These are phyloP conservation scores for Mimumesa dahlbomi DNA, from an alignment of 2,888 invertebrate species.

Conservation along the genomic window DNA sequence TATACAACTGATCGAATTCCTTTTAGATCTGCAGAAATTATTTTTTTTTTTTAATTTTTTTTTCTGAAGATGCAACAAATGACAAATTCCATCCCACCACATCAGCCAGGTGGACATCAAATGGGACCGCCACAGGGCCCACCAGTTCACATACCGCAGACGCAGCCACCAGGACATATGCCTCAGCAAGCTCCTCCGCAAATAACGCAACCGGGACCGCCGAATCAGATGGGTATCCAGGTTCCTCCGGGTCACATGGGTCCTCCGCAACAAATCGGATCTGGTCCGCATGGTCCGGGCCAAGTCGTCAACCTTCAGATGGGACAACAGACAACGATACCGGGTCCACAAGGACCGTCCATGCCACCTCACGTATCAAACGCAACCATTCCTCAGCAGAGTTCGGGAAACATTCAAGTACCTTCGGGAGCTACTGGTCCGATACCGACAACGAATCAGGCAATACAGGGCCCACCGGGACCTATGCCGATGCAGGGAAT, in stretches of 20 bases:
- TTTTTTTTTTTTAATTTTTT: constrained; percentile 5
- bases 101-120: constrained; percentile 66
- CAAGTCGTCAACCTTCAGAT: constrained; percentile 56
- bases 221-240: constrained; percentile 57
- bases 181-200: constrained; percentile 72
- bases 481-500: constrained; percentile 61
- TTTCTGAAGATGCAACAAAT: constrained; percentile 67
- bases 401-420: constrained; percentile 52
- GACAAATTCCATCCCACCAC: constrained; percentile 55
- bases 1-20: no score
- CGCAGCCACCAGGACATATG: constrained; percentile 55
- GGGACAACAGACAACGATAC: constrained; percentile 49
- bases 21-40: background rate
- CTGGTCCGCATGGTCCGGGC: constrained; percentile 46
- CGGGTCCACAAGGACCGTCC: constrained; percentile 54
- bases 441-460: constrained; percentile 42
- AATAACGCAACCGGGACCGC: constrained; percentile 60
- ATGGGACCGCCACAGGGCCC: constrained; percentile 48
- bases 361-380: constrained; percentile 56
- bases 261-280: constrained; percentile 56
- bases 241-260: constrained; percentile 62
- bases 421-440: constrained; percentile 42
- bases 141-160: constrained; percentile 53
- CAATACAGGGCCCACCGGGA: constrained; percentile 45
- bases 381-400: constrained; percentile 51